A percentile compares a stretch with the other conserved stretches of the same genome.
Conservation (phyloP, 2,888 invertebrate genomes). For the Scaptomyza cyrtandrae region DNA sequence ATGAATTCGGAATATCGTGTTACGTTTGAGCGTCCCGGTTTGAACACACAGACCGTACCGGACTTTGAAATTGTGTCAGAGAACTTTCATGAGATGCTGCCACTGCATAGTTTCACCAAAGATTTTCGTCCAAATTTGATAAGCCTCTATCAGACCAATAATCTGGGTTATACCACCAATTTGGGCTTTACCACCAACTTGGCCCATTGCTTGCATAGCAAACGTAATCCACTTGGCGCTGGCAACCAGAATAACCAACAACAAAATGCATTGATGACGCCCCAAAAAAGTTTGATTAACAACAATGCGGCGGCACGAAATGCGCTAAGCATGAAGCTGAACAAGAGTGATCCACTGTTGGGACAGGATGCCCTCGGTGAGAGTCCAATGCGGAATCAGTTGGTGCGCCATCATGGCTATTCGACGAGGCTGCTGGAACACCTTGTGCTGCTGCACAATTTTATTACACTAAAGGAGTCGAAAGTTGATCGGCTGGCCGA, state of each 20-base stretch:
- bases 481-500: constrained; percentile 92
- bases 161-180: constrained; percentile 65
- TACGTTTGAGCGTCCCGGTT: constrained; percentile 95
- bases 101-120: constrained; percentile 92
- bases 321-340: constrained; percentile 79
- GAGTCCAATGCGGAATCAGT: constrained; percentile 85
- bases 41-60: constrained; percentile 97
- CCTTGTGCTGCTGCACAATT: constrained; percentile 94
- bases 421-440: constrained; percentile 93
- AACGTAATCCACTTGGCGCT: constrained; percentile 42
- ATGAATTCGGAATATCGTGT: constrained; percentile 97
- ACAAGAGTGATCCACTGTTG: constrained; percentile 90
- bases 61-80: constrained; percentile 98
- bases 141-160: constrained; percentile 68
- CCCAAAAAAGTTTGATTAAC: constrained; percentile 83
- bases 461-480: constrained; percentile 91
- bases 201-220: constrained; percentile 48
- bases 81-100: constrained; percentile 95
- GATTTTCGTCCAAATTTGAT: constrained; percentile 89
- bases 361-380: constrained; percentile 84
- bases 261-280: constrained; percentile 17
- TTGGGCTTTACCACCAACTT: constrained; percentile 86
- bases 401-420: constrained; percentile 89
- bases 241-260: constrained; percentile 31
- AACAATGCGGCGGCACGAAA: constrained; percentile 83